Evolutionary conservation across 2,113 vertebrate species (phyloP).

Genomic region (Pachyramphus minor): DNA sequence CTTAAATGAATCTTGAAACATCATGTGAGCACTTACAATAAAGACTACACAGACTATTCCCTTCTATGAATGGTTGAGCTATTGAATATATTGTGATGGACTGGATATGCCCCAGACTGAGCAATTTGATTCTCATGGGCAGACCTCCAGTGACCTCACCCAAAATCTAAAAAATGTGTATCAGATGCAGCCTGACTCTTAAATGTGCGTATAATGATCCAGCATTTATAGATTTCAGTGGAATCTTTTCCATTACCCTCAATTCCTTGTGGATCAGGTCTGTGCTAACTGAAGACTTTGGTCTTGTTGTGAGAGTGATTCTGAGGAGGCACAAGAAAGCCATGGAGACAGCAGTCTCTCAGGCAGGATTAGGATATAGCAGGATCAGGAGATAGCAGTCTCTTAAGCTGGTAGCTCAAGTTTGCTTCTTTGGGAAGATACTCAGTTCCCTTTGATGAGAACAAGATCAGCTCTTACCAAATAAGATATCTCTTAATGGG

Average conservation of each 20-base stretch:
- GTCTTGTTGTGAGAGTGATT: neutral
- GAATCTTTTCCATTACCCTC: neutral
- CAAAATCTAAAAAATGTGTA: neutral
- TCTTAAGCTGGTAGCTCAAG: neutral
- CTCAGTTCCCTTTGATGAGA: neutral
- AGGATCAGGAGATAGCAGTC: neutral
- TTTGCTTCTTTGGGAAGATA: neutral
- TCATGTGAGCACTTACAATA: constrained; percentile 24
- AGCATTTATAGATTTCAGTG: neutral
- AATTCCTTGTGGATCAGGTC: neutral
- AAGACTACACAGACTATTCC: constrained; percentile 13
- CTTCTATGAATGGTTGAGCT: constrained; percentile 14
- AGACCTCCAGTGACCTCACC: neutral
- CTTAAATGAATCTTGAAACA: constrained; percentile 46
- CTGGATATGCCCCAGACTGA: neutral
- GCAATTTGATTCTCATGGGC: neutral
- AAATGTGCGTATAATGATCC: neutral
- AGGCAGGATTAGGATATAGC: neutral
- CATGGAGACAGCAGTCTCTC: neutral
- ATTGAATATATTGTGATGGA: neutral
- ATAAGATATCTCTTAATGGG: neutral
- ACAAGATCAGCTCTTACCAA: neutral
- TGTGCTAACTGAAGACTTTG: neutral
- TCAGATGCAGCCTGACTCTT: neutral
- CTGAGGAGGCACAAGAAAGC: neutral